These are phyloP conservation scores for Hystrix brachyura DNA, from an alignment of 2,113 vertebrate genomes.

Conservation along the genomic window DNA sequence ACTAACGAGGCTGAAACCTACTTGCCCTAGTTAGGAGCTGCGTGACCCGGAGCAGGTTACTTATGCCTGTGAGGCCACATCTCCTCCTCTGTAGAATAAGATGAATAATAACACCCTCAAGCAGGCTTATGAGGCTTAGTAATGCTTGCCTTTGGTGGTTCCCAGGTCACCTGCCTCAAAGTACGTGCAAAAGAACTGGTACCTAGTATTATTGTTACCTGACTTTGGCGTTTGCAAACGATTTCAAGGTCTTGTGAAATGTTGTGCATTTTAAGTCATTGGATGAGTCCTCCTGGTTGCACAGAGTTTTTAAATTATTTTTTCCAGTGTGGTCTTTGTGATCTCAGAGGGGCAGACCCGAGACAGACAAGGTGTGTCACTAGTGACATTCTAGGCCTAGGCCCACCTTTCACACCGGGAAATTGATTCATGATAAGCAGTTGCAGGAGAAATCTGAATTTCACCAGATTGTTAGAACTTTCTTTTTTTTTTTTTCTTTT, in stretches of 20 bases:
- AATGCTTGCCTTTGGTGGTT: not conserved
- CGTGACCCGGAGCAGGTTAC: not conserved
- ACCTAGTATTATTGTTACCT: not conserved
- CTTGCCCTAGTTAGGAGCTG: not conserved
- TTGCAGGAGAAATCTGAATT: not conserved
- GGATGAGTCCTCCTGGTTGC: not conserved
- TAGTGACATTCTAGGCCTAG: not conserved
- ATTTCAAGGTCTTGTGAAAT: slow-evolving; percentile 30
- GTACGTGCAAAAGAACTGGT: not conserved
- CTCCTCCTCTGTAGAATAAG: not conserved
- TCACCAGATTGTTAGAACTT: not conserved
- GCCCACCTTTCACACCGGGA: not conserved
- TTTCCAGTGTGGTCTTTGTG: not conserved
- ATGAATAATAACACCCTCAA: not conserved
- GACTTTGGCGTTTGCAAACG: not conserved
- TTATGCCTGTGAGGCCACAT: not conserved
- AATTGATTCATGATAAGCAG: not conserved
- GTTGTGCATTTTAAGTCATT: not conserved
- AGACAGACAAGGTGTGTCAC: fast-evolving
- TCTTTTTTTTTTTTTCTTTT: not conserved
- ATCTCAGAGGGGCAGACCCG: not conserved
- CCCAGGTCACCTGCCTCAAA: not conserved
- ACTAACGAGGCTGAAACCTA: not conserved
- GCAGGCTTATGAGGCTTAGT: not conserved
- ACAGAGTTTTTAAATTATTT: not conserved